Conservation (phyloP, 2,797 vertebrate species). For the Myotis pilosus region DNA sequence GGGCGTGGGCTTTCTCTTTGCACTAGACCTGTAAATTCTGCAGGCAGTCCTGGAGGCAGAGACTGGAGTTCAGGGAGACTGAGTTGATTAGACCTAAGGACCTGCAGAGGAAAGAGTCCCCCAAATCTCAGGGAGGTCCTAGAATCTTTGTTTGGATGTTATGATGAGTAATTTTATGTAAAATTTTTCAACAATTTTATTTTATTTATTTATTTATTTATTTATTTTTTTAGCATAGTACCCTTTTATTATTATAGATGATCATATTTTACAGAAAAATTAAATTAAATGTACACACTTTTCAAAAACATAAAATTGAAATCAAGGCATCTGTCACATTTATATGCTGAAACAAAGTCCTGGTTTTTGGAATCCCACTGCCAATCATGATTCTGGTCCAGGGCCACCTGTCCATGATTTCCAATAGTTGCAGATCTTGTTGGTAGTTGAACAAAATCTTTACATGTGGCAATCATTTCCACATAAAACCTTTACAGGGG, state of each 20-base stretch:
- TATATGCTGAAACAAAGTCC: neutral
- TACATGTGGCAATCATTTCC: slow-evolving; percentile 51
- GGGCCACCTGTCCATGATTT: slow-evolving; percentile 47
- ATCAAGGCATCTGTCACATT: neutral
- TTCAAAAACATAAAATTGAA: neutral
- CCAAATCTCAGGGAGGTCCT: neutral
- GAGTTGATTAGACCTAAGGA: neutral
- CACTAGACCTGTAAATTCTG: neutral
- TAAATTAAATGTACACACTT: neutral
- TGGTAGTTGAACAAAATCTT: slow-evolving; percentile 62
- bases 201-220: no score
- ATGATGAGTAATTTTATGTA: neutral
- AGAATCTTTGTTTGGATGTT: neutral
- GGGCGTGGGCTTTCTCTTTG: neutral
- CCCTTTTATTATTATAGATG: no score
- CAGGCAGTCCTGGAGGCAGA: neutral
- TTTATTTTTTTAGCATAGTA: no score
- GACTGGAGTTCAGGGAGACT: neutral
- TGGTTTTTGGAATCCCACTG: neutral
- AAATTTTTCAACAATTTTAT: no score
- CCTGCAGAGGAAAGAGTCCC: neutral
- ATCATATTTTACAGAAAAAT: slow-evolving; percentile 33
- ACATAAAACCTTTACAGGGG: slow-evolving; percentile 43
- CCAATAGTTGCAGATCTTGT: slow-evolving; percentile 69
- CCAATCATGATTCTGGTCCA: slow-evolving; percentile 67